These are phyloP conservation scores for western clawed frog (Xenopus tropicalis) DNA, from an alignment of 2,113 vertebrate species.

Conservation along the genomic window DNA sequence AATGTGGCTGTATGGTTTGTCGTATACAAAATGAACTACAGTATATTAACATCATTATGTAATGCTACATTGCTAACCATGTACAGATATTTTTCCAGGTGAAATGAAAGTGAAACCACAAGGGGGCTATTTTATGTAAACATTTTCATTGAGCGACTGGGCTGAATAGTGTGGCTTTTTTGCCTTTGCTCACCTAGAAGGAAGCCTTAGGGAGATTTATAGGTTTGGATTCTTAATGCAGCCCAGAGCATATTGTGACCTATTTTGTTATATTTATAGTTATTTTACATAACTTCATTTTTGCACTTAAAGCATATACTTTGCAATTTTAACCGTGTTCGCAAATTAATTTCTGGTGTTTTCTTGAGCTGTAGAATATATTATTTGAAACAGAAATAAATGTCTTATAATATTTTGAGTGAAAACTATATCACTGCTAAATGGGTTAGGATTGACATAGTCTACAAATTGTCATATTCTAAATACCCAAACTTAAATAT, in stretches of 20 bases:
- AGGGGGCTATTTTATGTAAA: not conserved
- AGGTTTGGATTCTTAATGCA: not conserved
- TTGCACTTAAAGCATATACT: not conserved
- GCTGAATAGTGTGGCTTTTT: not conserved
- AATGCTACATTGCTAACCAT: too few species aligned
- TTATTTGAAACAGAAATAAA: not conserved
- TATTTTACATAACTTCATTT: constrained; percentile 1
- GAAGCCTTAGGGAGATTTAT: not conserved
- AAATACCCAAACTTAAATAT: too few species aligned
- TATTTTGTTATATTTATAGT: constrained; percentile 1
- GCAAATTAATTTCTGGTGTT: too few species aligned
- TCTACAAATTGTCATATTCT: too few species aligned
- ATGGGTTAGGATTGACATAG: too few species aligned
- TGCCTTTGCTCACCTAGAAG: not conserved
- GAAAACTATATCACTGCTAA: too few species aligned
- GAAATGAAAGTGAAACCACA: not conserved
- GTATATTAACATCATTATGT: too few species aligned
- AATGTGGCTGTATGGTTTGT: too few species aligned
- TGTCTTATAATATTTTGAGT: too few species aligned
- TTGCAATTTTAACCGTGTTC: too few species aligned
- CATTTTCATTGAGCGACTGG: not conserved
- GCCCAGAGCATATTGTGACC: not conserved
- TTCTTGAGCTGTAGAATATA: too few species aligned
- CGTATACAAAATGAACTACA: too few species aligned
- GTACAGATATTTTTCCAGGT: not conserved